Percentiles rank a stretch among this genome's conserved stretches.
Evolutionary conservation across 2,797 vertebrate genomes (phyloP).

Genomic region (Eulemur albifrons): DNA sequence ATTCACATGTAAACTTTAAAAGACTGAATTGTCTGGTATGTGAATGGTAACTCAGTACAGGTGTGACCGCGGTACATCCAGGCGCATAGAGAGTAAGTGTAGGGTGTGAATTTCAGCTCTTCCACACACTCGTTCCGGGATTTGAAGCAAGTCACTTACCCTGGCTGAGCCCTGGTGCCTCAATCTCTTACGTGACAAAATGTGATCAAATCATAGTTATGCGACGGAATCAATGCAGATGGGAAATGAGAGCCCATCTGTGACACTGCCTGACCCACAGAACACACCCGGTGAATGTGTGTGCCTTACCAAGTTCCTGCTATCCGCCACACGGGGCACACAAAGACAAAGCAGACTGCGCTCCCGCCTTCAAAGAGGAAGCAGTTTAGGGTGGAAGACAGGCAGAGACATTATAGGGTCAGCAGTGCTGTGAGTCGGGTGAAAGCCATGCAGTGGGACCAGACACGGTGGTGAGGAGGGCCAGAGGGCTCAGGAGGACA

Average conservation of each 20-base stretch:
- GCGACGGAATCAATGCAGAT: neutral
- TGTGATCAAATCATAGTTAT: neutral
- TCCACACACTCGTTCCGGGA: fast-evolving
- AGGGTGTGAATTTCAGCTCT: neutral
- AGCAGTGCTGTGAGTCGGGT: neutral
- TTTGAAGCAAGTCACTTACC: neutral
- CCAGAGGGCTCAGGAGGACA: fast-evolving
- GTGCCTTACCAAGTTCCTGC: neutral
- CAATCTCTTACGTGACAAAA: neutral
- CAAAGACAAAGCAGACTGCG: neutral
- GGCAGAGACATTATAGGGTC: neutral
- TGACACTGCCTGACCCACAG: neutral
- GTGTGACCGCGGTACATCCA: fast-evolving
- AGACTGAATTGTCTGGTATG: neutral
- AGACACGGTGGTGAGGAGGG: fast-evolving
- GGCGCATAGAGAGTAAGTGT: fast-evolving
- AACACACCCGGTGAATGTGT: fast-evolving
- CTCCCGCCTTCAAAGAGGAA: neutral
- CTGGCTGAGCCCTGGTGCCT: too few relatives aligned
- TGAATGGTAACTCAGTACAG: neutral
- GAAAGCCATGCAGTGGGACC: neutral
- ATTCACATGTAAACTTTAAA: neutral
- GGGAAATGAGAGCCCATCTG: neutral
- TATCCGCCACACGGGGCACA: neutral
- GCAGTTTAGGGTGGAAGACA: neutral